Evolutionary conservation across 2,888 invertebrate genomes (phyloP).

Genomic region (Drosophila cognata): DNA sequence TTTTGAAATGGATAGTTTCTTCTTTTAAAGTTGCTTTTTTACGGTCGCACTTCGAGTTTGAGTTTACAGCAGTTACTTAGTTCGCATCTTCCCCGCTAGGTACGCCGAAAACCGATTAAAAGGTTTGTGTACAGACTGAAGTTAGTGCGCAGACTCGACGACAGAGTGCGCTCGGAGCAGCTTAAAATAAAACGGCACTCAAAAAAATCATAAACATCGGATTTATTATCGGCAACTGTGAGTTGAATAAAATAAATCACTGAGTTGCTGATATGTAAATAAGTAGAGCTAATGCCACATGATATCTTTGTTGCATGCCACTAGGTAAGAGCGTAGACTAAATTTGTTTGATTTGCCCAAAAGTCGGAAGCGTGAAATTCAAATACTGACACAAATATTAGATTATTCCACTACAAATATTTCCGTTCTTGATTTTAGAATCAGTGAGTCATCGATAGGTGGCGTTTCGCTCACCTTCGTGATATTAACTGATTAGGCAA

Average conservation of each 20-base stretch:
- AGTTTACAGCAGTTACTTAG: conserved; percentile 34
- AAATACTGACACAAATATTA: not conserved
- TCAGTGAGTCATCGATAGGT: not conserved
- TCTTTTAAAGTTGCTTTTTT: not conserved
- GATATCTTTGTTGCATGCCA: not conserved
- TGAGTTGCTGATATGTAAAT: not conserved
- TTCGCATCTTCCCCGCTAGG: conserved; percentile 58
- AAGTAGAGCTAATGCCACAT: not conserved
- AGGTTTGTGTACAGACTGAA: conserved; percentile 67
- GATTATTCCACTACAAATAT: not conserved
- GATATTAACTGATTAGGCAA: not conserved
- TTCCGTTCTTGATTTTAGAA: too few relatives aligned
- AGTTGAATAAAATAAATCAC: conserved; percentile 10
- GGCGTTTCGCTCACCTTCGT: not conserved
- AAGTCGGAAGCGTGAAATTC: not conserved
- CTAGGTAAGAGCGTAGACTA: not conserved
- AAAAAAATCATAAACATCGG: not conserved
- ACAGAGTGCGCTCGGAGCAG: conserved; percentile 51
- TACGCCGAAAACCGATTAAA: conserved; percentile 14
- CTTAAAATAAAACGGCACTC: conserved; percentile 7
- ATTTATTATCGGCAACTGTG: conserved; percentile 12
- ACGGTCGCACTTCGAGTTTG: not conserved
- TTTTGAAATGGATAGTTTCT: not conserved
- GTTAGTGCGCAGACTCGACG: conserved; percentile 64
- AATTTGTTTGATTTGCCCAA: not conserved